Evolutionary conservation across 1,140 invertebrate genomes (phyloP).

Genomic region (Papilio polytes): DNA sequence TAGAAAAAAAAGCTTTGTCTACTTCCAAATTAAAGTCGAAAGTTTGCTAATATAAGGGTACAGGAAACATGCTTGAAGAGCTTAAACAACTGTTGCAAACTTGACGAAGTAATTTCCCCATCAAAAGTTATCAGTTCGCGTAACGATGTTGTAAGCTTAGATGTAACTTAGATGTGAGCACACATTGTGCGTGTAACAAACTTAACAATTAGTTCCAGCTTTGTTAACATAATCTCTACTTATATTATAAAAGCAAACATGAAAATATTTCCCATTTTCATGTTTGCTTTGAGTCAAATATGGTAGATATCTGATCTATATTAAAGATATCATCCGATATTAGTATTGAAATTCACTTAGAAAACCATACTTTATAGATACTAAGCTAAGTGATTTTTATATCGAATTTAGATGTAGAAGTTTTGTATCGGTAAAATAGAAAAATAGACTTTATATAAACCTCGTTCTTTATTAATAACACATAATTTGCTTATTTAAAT

Average conservation of each 20-base stretch:
- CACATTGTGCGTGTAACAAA: conserved; percentile 24
- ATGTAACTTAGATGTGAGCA: conserved; percentile 7
- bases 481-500: too few relatives aligned
- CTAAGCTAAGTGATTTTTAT: too few relatives aligned
- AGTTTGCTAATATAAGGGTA: conserved; percentile 14
- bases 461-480: too few relatives aligned
- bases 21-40: conserved; percentile 1
- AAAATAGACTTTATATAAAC: too few relatives aligned
- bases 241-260: conserved; percentile 6
- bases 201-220: conserved; percentile 1
- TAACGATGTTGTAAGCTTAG: conserved; percentile 27
- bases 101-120: conserved; percentile 19
- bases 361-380: too few relatives aligned
- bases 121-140: conserved; percentile 15
- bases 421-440: too few relatives aligned
- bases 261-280: too few relatives aligned
- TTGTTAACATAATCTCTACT: neutral
- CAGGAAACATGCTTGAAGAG: neutral
- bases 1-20: neutral
- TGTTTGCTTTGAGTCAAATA: too few relatives aligned
- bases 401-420: too few relatives aligned
- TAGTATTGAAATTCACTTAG: neutral
- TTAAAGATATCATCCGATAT: neutral
- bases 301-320: neutral
- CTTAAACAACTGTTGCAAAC: conserved; percentile 19